These are phyloP conservation scores for Falco berigora DNA, from an alignment of 2,797 vertebrate genomes.

Conservation along the genomic window DNA sequence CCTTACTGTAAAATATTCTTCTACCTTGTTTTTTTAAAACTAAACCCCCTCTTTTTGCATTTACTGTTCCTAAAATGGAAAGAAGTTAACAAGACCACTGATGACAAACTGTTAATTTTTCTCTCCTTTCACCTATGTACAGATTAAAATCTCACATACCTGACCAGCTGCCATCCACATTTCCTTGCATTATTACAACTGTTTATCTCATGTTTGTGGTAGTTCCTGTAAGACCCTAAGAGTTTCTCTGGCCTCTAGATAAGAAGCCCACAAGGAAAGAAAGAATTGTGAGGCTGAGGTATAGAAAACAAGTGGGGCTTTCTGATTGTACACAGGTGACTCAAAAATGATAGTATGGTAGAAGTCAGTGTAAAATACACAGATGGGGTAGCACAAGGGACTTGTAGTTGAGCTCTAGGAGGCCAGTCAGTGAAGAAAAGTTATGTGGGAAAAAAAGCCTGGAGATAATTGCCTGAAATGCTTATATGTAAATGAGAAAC, in stretches of 20 bases:
- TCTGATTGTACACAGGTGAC: not conserved
- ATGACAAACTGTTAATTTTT: conserved; percentile 35
- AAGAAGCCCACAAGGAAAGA: not conserved
- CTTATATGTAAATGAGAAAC: not conserved
- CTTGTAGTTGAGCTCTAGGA: not conserved
- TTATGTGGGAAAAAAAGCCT: not conserved
- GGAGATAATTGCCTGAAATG: not conserved
- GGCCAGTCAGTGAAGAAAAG: not conserved
- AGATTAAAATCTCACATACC: not conserved
- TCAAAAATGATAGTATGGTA: not conserved
- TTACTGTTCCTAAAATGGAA: not conserved
- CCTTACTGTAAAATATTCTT: not conserved
- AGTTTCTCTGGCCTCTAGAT: not conserved
- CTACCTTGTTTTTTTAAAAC: not conserved
- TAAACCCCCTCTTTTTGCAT: not conserved
- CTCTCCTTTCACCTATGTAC: conserved; percentile 12
- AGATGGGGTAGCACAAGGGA: not conserved
- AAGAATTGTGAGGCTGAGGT: not conserved
- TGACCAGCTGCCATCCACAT: conserved; percentile 18
- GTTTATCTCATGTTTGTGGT: not conserved
- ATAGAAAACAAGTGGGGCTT: not conserved
- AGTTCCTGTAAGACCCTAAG: not conserved
- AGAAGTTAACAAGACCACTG: not conserved
- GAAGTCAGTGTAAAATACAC: not conserved
- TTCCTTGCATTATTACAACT: conserved; percentile 12